A percentile compares a stretch with the other conserved stretches of the same genome.
phyloP scores from a whole-genome alignment of 2,797 vertebrate species.

The Varecia variegata region DNA sequence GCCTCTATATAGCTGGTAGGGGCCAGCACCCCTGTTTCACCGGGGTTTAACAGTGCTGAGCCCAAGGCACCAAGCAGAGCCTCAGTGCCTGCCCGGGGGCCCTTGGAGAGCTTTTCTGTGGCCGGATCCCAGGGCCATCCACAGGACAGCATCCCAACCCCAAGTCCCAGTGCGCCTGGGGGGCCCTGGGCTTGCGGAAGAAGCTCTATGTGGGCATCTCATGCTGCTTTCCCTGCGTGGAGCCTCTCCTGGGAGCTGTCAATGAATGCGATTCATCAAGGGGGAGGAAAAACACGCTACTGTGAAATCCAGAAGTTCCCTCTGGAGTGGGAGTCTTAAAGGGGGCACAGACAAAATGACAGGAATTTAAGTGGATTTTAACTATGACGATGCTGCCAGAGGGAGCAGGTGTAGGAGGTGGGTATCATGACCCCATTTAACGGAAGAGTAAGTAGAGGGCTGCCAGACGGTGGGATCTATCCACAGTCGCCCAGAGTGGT shows the following conservation, averaged over 20 bases:
- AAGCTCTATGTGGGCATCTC: neutral
- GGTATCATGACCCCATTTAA: neutral
- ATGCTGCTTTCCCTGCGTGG: neutral
- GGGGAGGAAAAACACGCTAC: neutral
- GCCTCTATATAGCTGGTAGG: neutral
- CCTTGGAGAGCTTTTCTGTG: neutral
- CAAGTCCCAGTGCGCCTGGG: neutral
- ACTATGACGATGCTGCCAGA: neutral
- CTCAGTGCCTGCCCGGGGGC: neutral
- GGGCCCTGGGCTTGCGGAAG: neutral
- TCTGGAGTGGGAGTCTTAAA: neutral
- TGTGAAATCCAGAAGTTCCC: neutral
- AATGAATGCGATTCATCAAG: neutral
- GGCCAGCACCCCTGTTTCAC: neutral
- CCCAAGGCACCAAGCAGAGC: neutral
- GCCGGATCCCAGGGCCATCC: neutral
- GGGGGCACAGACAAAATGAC: neutral
- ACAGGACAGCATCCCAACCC: neutral
- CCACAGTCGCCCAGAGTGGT: neutral
- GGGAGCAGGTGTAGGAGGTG: neutral
- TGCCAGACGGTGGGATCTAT: fast-evolving
- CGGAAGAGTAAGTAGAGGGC: neutral
- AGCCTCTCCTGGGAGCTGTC: neutral
- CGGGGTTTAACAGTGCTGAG: neutral
- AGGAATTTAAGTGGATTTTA: neutral